Conservation (phyloP, 2,888 invertebrate genomes). For the Lepidocyrtinus sp. region DNA sequence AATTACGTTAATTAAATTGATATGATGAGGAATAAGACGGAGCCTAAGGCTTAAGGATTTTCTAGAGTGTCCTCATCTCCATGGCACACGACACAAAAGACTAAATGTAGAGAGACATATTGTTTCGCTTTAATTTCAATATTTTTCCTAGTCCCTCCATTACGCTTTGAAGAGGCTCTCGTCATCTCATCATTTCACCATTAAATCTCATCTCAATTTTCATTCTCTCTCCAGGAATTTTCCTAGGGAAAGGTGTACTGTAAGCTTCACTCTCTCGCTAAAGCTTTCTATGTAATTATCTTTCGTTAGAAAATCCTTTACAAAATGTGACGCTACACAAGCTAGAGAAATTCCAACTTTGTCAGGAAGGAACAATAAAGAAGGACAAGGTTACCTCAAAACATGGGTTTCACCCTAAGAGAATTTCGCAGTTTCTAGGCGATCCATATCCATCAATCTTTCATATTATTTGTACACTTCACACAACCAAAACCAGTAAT, state of each 20-base stretch:
- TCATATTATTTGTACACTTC: conserved; percentile 3
- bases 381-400: conserved; percentile 34
- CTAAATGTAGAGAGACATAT: too few species aligned
- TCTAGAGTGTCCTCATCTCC: too few species aligned
- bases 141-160: too few species aligned
- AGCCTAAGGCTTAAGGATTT: too few species aligned
- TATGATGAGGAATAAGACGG: background rate
- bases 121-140: too few species aligned
- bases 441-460: conserved; percentile 5
- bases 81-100: too few species aligned
- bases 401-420: conserved; percentile 1
- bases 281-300: conserved; percentile 5
- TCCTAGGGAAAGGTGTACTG: background rate
- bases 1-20: conserved; percentile 13
- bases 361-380: conserved; percentile 30
- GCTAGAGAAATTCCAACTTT: too few species aligned
- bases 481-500: conserved; percentile 6
- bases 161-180: too few species aligned
- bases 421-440: too few species aligned
- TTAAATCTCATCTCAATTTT: conserved; percentile 9
- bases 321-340: too few species aligned
- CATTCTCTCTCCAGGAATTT: conserved; percentile 19
- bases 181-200: background rate
- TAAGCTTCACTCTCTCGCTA: background rate
- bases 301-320: too few species aligned